Conservation (phyloP, 1,140 invertebrate genomes). For the Camponotus floridanus region DNA sequence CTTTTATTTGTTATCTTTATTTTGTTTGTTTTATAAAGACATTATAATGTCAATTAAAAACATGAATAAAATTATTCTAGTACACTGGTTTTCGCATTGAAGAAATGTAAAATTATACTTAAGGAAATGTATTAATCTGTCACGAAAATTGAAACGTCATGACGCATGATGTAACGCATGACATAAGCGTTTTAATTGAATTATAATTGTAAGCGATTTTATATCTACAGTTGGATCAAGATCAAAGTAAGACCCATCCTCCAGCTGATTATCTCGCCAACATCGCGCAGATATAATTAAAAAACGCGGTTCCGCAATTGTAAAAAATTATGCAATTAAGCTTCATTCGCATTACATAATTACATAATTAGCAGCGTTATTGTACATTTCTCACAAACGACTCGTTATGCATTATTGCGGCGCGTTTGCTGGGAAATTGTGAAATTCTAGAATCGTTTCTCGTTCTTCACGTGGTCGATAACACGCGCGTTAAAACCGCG, state of each 20-base stretch:
- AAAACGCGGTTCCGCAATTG: conserved; percentile 18
- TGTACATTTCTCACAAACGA: conserved; percentile 20
- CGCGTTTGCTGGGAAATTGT: conserved; percentile 43
- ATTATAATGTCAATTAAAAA: not conserved
- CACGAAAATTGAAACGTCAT: conserved; percentile 34
- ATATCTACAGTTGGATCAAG: not conserved
- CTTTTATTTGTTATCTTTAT: not conserved
- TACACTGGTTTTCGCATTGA: too few species aligned
- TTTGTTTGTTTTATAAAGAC: not conserved
- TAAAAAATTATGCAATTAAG: conserved; percentile 49
- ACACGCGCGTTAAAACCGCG: conserved; percentile 32
- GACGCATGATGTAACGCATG: not conserved
- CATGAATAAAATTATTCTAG: not conserved
- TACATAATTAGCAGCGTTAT: not conserved
- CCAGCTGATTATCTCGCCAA: conserved; percentile 11
- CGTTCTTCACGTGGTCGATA: conserved; percentile 44
- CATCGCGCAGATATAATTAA: conserved; percentile 14
- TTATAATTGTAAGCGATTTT: conserved; percentile 46
- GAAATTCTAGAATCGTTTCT: conserved; percentile 38
- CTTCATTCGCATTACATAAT: conserved; percentile 22
- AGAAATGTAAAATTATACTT: not conserved
- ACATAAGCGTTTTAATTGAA: conserved; percentile 48
- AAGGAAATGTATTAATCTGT: not conserved
- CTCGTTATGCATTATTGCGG: conserved; percentile 54
- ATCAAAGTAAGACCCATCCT: not conserved